A percentile compares a stretch with the other conserved stretches of the same genome.
Conservation (phyloP, 1,140 invertebrate genomes). For the Laupala kohalensis region DNA sequence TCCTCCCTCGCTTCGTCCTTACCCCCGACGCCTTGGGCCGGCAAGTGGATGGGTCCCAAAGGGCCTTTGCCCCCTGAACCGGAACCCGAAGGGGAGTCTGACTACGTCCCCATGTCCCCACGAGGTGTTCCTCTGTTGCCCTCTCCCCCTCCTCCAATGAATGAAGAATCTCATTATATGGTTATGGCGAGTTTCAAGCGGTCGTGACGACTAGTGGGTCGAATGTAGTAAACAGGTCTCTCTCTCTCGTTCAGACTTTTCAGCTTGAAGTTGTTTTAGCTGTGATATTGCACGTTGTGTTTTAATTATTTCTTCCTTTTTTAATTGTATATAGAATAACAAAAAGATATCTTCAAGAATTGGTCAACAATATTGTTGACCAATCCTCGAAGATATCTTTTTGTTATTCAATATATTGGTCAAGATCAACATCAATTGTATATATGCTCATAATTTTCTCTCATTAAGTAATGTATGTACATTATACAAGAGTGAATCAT, state of each 20-base stretch:
- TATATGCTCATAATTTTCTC: no score
- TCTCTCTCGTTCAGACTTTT: background rate
- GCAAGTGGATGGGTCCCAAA: background rate
- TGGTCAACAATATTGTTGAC: no score
- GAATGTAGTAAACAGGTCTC: background rate
- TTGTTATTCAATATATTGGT: no score
- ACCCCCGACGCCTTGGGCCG: background rate
- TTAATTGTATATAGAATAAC: no score
- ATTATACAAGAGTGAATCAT: no score
- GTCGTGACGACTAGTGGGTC: background rate
- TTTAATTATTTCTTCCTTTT: no score
- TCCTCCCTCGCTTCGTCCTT: background rate
- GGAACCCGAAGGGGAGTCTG: conserved; percentile 21
- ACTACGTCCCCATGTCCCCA: conserved; percentile 31
- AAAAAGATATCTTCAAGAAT: no score
- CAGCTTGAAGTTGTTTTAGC: background rate
- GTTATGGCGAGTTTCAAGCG: conserved; percentile 23
- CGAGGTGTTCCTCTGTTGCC: conserved; percentile 5
- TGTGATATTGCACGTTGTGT: background rate
- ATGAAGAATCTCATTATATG: conserved; percentile 27
- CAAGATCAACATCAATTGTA: no score
- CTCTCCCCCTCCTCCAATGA: background rate
- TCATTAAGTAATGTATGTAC: no score
- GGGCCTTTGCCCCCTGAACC: background rate
- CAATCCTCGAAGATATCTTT: no score